phyloP scores from a whole-genome alignment of 2,797 vertebrate species.

The Enteromius thamalakanensis region DNA sequence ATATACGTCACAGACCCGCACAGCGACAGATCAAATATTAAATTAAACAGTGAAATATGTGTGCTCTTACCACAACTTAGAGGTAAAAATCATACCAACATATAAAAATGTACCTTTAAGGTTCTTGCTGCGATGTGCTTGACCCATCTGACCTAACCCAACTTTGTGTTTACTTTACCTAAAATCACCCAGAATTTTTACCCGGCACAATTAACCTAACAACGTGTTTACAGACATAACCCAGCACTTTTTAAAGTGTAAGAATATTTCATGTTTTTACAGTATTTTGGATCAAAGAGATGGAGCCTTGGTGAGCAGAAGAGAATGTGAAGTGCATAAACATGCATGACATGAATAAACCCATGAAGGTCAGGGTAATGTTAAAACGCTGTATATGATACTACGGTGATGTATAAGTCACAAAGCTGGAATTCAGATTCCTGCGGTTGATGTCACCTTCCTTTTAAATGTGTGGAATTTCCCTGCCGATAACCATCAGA shows the following conservation, averaged over 20 bases:
- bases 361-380: not conserved
- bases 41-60: too few species aligned
- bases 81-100: too few species aligned
- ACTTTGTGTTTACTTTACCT: too few species aligned
- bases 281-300: not conserved
- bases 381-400: not conserved
- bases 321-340: not conserved
- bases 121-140: too few species aligned
- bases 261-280: not conserved
- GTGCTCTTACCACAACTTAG: too few species aligned
- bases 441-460: not conserved
- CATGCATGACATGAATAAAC: not conserved
- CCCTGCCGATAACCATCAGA: constrained; percentile 36
- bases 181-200: too few species aligned
- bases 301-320: not conserved
- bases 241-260: not conserved
- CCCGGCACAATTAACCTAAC: too few species aligned
- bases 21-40: too few species aligned
- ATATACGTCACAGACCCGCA: too few species aligned
- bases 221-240: too few species aligned
- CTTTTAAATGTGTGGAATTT: constrained; percentile 34
- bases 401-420: not conserved
- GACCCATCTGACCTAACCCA: too few species aligned
- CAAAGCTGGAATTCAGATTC: constrained; percentile 37
- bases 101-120: too few species aligned